A percentile compares a stretch with the other conserved stretches of the same genome.
Conservation (phyloP, 2,113 vertebrate species). For the Arvicanthis niloticus region DNA sequence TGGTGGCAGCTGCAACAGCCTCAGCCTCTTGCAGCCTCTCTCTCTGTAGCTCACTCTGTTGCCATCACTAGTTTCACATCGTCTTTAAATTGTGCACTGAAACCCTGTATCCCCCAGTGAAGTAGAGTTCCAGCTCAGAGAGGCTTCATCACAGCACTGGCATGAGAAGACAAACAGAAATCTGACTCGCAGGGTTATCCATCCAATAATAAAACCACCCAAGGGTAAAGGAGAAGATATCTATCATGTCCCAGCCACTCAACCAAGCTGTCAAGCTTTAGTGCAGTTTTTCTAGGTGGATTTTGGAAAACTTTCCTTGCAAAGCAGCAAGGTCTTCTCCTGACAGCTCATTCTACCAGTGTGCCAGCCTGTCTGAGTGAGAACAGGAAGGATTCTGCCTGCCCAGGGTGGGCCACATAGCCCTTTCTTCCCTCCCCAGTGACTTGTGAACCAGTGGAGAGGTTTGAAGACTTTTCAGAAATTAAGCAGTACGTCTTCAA, state of each 20-base stretch:
- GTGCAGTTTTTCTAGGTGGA: slow-evolving; percentile 67
- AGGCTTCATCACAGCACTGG: slow-evolving; percentile 76
- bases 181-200: slow-evolving; percentile 69
- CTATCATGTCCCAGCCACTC: slow-evolving; percentile 58
- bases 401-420: background rate
- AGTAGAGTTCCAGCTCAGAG: slow-evolving; percentile 48
- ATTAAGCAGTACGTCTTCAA: slow-evolving; percentile 31
- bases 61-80: slow-evolving; percentile 59
- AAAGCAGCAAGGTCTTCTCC: slow-evolving; percentile 55
- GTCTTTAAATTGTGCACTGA: slow-evolving; percentile 61
- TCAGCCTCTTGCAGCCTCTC: slow-evolving; percentile 56
- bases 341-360: slow-evolving; percentile 30
- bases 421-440: background rate
- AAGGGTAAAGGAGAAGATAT: slow-evolving; percentile 68
- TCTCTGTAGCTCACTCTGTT: slow-evolving; percentile 55
- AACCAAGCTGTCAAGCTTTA: slow-evolving; percentile 67
- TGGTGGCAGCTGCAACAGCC: slow-evolving; percentile 31
- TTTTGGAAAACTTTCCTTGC: slow-evolving; percentile 65
- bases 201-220: slow-evolving; percentile 73
- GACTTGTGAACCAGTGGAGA: background rate
- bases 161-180: slow-evolving; percentile 78
- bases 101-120: slow-evolving; percentile 36
- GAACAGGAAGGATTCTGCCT: slow-evolving; percentile 32
- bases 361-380: background rate
- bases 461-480: slow-evolving; percentile 30